Conservation (phyloP, 2,888 invertebrate genomes). For the Nephrocerus scutellatus region DNA sequence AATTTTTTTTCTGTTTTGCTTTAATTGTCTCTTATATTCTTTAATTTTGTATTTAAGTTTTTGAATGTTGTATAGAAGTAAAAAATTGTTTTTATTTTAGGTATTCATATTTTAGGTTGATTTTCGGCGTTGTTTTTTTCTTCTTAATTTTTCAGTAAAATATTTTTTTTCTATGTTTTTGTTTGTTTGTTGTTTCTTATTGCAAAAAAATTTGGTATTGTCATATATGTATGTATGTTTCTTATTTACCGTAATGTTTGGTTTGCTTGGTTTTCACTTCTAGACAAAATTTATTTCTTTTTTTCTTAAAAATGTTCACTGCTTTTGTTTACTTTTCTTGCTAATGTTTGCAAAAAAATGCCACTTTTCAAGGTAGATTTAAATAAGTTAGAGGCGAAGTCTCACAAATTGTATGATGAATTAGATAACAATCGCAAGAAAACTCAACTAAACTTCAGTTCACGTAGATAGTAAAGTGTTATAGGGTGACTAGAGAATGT, state of each 20-base stretch:
- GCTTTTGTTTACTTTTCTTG: slow-evolving; percentile 6
- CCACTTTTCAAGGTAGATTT: too few relatives aligned
- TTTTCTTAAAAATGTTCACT: slow-evolving; percentile 3
- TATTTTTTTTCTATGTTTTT: slow-evolving; percentile 12
- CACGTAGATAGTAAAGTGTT: too few relatives aligned
- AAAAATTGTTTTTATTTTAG: slow-evolving; percentile 5
- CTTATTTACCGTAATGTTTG: slow-evolving; percentile 1
- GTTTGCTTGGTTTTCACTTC: slow-evolving; percentile 6
- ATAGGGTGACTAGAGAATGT: too few relatives aligned
- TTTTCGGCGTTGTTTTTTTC: slow-evolving; percentile 8
- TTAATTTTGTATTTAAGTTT: not conserved
- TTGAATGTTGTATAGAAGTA: slow-evolving; percentile 11
- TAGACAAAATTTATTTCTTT: not conserved
- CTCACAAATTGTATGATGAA: too few relatives aligned
- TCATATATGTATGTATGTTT: not conserved
- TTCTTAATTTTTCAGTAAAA: slow-evolving; percentile 12
- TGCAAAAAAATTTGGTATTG: slow-evolving; percentile 18
- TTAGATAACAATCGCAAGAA: too few relatives aligned
- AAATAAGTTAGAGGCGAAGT: too few relatives aligned
- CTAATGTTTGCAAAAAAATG: too few relatives aligned
- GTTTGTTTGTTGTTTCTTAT: slow-evolving; percentile 2
- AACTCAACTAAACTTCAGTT: too few relatives aligned
- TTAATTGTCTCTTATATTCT: slow-evolving; percentile 8
- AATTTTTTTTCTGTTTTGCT: slow-evolving; percentile 4
- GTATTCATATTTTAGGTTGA: slow-evolving; percentile 3